Conservation (phyloP, 2,113 vertebrate species). For the Collichthys lucidus region DNA sequence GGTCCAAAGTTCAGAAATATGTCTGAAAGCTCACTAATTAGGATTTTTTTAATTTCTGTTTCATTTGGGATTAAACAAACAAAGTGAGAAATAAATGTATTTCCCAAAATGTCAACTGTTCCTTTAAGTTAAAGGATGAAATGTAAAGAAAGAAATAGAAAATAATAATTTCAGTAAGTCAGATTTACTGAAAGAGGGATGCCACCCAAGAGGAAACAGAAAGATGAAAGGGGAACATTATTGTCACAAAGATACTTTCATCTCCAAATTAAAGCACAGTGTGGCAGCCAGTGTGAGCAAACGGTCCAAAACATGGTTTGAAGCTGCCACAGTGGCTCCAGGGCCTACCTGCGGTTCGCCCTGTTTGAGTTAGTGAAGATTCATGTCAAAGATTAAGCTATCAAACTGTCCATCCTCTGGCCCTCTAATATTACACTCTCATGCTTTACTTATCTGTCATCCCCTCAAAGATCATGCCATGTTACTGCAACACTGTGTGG, state of each 20-base stretch:
- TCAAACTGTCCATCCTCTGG: constrained; percentile 49
- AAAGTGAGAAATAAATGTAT: background rate
- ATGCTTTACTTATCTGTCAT: constrained; percentile 65
- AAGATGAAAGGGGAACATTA: constrained; percentile 14
- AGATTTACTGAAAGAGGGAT: background rate
- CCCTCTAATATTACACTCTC: constrained; percentile 66
- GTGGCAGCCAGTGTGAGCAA: constrained; percentile 4
- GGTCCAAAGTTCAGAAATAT: background rate
- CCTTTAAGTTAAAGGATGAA: background rate
- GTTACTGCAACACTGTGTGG: constrained; percentile 73
- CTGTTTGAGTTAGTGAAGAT: constrained; percentile 48
- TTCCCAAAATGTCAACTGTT: background rate
- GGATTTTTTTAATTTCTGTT: background rate
- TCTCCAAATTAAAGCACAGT: constrained; percentile 34
- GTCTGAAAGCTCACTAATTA: too few relatives aligned
- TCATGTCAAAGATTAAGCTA: constrained; percentile 53
- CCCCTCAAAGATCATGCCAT: constrained; percentile 57
- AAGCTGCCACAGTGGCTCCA: constrained; percentile 56
- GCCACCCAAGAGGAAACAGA: constrained; percentile 30
- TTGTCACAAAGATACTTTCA: constrained; percentile 41
- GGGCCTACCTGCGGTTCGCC: constrained; percentile 58
- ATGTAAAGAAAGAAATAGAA: background rate
- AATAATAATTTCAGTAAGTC: constrained; percentile 2
- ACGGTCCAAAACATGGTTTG: constrained; percentile 36
- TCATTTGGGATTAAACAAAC: background rate